A percentile compares a stretch with the other conserved stretches of the same genome.
These are phyloP conservation scores for Serranus cabrilla DNA, from an alignment of 2,797 vertebrate species.

Conservation along the genomic window DNA sequence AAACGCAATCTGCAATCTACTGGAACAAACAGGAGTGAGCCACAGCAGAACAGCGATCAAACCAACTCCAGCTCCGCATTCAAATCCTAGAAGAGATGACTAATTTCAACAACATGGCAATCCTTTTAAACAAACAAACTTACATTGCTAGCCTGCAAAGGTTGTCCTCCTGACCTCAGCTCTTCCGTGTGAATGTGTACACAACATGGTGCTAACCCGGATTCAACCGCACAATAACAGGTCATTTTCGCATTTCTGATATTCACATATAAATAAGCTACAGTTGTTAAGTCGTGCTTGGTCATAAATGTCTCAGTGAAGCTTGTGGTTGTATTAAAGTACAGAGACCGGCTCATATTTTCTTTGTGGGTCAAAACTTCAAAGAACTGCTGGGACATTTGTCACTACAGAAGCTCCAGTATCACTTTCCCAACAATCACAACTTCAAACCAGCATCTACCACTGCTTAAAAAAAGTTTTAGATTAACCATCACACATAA, in stretches of 20 bases:
- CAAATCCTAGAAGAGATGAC: slow-evolving; percentile 5
- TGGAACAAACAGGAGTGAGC: slow-evolving; percentile 7
- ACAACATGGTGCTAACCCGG: background rate
- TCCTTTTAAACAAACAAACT: slow-evolving; percentile 25
- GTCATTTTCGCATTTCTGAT: slow-evolving; percentile 2
- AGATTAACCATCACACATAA: background rate
- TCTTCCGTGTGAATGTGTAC: background rate
- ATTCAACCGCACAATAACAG: slow-evolving; percentile 3
- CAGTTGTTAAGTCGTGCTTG: background rate
- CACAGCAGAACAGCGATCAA: background rate
- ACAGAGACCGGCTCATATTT: background rate
- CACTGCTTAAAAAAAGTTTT: background rate
- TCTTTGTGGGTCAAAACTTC: background rate
- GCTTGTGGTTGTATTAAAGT: background rate
- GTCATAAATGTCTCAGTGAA: background rate
- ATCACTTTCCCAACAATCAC: slow-evolving; percentile 6
- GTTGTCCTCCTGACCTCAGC: background rate
- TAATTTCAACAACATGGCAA: slow-evolving; percentile 9
- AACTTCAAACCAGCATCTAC: background rate
- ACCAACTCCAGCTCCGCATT: slow-evolving; percentile 1
- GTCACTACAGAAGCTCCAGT: background rate
- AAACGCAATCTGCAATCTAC: slow-evolving; percentile 3
- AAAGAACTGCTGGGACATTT: background rate
- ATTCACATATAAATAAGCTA: background rate
- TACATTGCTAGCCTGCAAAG: background rate